Evolutionary conservation across 2,888 invertebrate species (phyloP).

Genomic region (Pocota personata): DNA sequence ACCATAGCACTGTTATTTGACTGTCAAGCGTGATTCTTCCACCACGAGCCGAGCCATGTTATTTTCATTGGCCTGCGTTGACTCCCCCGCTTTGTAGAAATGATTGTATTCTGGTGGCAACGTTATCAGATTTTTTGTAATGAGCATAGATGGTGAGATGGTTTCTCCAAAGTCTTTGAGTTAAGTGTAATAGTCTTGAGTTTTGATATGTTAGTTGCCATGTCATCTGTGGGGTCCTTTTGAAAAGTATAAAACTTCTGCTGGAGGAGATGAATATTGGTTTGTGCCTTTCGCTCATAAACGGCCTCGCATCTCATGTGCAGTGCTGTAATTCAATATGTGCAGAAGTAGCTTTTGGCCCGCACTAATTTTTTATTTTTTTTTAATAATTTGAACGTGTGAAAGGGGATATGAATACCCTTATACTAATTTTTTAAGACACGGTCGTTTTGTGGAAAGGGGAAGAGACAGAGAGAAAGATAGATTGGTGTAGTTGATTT

Average conservation of each 20-base stretch:
- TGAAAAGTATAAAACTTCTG: slow-evolving; percentile 19
- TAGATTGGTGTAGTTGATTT: too few relatives aligned
- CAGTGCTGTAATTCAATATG: slow-evolving; percentile 4
- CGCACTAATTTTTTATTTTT: neutral
- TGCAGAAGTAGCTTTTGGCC: slow-evolving; percentile 1
- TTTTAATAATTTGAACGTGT: too few relatives aligned
- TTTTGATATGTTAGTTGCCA: neutral
- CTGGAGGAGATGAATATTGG: slow-evolving; percentile 7
- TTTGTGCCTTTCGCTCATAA: slow-evolving; percentile 25
- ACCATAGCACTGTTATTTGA: too few relatives aligned
- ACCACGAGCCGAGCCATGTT: slow-evolving; percentile 17
- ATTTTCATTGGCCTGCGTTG: slow-evolving; percentile 20
- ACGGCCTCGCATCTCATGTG: slow-evolving; percentile 16
- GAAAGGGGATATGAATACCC: too few relatives aligned
- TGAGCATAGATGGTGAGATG: neutral
- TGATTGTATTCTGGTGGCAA: slow-evolving; percentile 14
- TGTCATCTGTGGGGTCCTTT: neutral
- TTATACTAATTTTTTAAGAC: too few relatives aligned
- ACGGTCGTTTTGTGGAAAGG: too few relatives aligned
- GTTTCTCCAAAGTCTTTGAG: neutral
- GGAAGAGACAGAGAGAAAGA: too few relatives aligned
- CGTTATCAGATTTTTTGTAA: slow-evolving; percentile 12
- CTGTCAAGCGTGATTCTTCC: slow-evolving; percentile 23
- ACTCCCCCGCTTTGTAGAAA: neutral
- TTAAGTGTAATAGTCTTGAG: neutral